Base-by-base conservation (phyloP, 2,888 invertebrate genomes). In the Pediacus dermestoides region DNA sequence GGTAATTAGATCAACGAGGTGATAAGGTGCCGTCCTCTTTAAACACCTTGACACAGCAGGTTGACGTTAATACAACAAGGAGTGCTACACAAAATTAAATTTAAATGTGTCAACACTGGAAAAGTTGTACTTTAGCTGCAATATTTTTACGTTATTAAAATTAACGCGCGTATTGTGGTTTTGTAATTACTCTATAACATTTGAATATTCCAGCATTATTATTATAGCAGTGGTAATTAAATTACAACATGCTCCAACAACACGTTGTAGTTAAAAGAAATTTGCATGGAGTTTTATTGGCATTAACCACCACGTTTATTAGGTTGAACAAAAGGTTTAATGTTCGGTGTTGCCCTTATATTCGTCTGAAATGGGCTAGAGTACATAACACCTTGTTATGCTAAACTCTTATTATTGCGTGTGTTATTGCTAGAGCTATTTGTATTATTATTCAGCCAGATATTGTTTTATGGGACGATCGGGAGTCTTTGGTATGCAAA, bases 401-500 rank as follows among this genome's bases (percentile, higher is more conserved):
- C 42, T 34, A 39, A 42, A 42, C 42, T 40, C 42, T 42, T 37
- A n/a, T n/a, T n/a, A 42, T 44, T 37, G 35, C 40, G 40, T 37
- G 38, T 39, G 34, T 23, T 15, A 22, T 31, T 39, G 28, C n/a
- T 23, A 9, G 23, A 15, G 28, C 34, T 34, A 37, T 36, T 38
- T 39, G 37, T 39, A 28, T 38, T 37, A 41, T 41, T 44, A 40
- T 38, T 35, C 30, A 18, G 32, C 41, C 43, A 37, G 46, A 50
- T 52, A 53, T 53, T 52, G 51, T 53, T 53, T 53, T 46, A 52
- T 44, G 39, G 48, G 41, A 42, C 48, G 40, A 37, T 32, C 26
- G 42, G 40, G 45, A 25, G 39, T 35, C 41, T 53, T 49, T 46
- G 45, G 31, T 43, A 43, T 44, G 46, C 31, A 46, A 51, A 53